Evolutionary conservation across 2,113 vertebrate species (phyloP).

Genomic region (Hyperoodon ampullatus): DNA sequence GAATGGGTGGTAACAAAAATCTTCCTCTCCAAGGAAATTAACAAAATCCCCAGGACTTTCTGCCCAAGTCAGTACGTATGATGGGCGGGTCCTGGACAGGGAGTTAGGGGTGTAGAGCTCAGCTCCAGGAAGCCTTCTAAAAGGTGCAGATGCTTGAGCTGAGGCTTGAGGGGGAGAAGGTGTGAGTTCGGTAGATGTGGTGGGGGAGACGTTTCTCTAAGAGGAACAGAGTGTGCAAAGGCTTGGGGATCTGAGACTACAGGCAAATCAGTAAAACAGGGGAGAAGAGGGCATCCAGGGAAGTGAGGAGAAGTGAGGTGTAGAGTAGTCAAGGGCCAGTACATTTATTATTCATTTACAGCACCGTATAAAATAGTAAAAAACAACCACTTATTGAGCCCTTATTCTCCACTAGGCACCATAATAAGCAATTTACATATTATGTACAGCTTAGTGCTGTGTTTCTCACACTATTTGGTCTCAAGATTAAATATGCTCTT

Average conservation of each 20-base stretch:
- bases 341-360: neutral
- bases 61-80: too few species aligned
- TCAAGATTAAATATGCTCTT: neutral
- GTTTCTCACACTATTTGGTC: neutral
- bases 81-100: neutral
- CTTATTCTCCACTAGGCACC: neutral
- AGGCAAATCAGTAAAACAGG: neutral
- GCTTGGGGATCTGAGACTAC: neutral
- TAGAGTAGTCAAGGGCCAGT: too few species aligned
- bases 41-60: neutral
- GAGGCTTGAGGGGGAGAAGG: neutral
- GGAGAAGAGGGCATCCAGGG: fast-evolving
- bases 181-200: neutral
- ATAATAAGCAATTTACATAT: neutral
- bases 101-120: neutral
- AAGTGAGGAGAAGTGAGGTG: neutral
- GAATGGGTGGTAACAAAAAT: neutral
- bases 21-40: neutral
- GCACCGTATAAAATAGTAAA: neutral
- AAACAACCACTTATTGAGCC: neutral
- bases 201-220: neutral
- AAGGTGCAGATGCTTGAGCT: neutral
- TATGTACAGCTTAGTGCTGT: neutral
- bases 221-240: neutral
- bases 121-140: neutral